These are phyloP conservation scores for Festucalex cinctus DNA, from an alignment of 2,113 vertebrate genomes.

Conservation along the genomic window DNA sequence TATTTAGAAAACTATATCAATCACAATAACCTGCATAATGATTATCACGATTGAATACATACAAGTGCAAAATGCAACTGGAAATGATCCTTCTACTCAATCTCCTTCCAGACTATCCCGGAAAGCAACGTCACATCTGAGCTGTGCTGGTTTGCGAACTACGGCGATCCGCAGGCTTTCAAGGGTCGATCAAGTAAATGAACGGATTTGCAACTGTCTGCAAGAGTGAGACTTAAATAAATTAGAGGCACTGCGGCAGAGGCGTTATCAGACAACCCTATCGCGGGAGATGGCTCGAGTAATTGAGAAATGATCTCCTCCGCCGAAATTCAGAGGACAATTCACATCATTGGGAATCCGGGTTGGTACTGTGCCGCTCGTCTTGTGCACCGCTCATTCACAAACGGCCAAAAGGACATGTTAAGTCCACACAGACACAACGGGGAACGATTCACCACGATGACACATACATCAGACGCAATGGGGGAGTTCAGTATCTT, in stretches of 20 bases:
- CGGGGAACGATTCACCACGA: background rate
- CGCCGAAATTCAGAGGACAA: background rate
- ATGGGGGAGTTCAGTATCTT: background rate
- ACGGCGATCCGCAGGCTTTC: background rate
- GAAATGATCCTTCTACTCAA: background rate
- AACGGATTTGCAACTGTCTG: conserved; percentile 9
- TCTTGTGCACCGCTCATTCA: background rate
- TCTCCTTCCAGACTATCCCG: background rate
- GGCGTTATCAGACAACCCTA: conserved; percentile 1
- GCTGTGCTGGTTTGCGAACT: background rate
- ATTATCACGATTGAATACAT: background rate
- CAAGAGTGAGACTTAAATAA: conserved; percentile 8
- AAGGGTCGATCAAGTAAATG: conserved; percentile 5
- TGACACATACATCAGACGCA: background rate
- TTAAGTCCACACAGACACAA: background rate
- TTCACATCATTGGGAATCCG: background rate
- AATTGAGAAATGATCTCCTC: conserved; percentile 6
- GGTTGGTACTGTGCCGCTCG: background rate
- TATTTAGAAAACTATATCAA: background rate
- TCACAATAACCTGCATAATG: background rate
- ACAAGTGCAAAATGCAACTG: background rate
- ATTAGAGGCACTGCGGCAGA: conserved; percentile 12
- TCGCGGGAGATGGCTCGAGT: conserved; percentile 2
- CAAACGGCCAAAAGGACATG: background rate
- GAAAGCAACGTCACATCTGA: background rate